Evolutionary conservation across 2,888 invertebrate genomes (phyloP).

Genomic region (Adelognathus sp.): DNA sequence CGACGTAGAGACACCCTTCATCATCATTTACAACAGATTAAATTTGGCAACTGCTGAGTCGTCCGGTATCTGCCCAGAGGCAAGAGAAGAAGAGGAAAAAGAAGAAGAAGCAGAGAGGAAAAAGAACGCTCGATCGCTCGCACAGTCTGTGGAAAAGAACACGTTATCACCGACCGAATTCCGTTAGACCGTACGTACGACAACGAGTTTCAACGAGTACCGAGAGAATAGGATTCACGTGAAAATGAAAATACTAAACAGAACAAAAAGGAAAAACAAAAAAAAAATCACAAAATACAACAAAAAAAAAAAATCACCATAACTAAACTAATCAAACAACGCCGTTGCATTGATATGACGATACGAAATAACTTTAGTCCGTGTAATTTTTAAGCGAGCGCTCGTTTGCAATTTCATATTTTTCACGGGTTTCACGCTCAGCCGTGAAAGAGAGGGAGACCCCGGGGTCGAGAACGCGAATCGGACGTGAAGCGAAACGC

Average conservation of each 20-base stretch:
- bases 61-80: slow-evolving; percentile 66
- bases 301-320: slow-evolving; percentile 27
- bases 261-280: slow-evolving; percentile 39
- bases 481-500: neutral
- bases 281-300: slow-evolving; percentile 45
- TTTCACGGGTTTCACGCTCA: neutral
- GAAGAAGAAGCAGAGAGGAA: no score
- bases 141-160: slow-evolving; percentile 16
- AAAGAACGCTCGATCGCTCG: slow-evolving; percentile 2
- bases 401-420: slow-evolving; percentile 34
- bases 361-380: slow-evolving; percentile 47
- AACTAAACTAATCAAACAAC: slow-evolving; percentile 39
- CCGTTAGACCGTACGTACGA: slow-evolving; percentile 62
- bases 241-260: slow-evolving; percentile 20
- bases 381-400: slow-evolving; percentile 30
- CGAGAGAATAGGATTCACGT: slow-evolving; percentile 53
- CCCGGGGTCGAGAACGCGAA: neutral
- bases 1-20: slow-evolving; percentile 75
- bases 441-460: neutral
- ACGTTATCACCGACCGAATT: slow-evolving; percentile 56
- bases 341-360: slow-evolving; percentile 48
- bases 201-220: slow-evolving; percentile 53
- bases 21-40: slow-evolving; percentile 59
- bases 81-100: no score
- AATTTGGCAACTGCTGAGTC: slow-evolving; percentile 67